These are phyloP conservation scores for Ptilonorhynchus violaceus DNA, from an alignment of 2,113 vertebrate species.

Conservation along the genomic window DNA sequence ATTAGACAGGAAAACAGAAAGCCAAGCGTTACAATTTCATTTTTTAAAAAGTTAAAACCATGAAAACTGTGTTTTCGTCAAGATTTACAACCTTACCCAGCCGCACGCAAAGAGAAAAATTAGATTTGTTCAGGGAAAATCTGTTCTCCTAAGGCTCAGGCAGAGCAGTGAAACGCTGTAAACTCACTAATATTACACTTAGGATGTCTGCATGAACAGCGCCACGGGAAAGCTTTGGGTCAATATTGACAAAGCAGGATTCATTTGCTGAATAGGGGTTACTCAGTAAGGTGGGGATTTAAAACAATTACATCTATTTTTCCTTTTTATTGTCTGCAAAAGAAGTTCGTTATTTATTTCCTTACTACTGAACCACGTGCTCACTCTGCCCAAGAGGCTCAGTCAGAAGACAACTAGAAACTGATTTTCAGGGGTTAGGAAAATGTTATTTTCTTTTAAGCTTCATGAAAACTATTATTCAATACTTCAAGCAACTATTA, in stretches of 20 bases:
- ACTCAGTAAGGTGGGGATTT: not conserved
- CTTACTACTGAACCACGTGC: not conserved
- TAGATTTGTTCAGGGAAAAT: not conserved
- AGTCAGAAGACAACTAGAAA: not conserved
- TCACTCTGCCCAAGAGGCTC: not conserved
- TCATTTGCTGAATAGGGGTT: not conserved
- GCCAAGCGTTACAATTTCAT: not conserved
- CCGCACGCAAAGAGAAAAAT: not conserved
- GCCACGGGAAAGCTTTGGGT: not conserved
- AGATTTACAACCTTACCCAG: not conserved
- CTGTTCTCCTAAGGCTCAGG: not conserved
- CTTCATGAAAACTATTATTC: not conserved
- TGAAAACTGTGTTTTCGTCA: not conserved
- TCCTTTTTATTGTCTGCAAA: not conserved
- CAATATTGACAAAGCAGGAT: not conserved
- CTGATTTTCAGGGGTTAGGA: not conserved
- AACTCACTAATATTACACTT: not conserved
- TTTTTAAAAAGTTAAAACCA: not conserved
- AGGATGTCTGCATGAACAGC: not conserved
- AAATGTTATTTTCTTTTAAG: not conserved
- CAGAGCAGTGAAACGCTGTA: not conserved
- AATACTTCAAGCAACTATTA: not conserved
- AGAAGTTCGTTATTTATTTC: not conserved
- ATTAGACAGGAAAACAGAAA: slow-evolving; percentile 37
- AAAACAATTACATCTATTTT: not conserved